phyloP scores from a whole-genome alignment of 2,797 vertebrate species.

The Chelonia mydas region DNA sequence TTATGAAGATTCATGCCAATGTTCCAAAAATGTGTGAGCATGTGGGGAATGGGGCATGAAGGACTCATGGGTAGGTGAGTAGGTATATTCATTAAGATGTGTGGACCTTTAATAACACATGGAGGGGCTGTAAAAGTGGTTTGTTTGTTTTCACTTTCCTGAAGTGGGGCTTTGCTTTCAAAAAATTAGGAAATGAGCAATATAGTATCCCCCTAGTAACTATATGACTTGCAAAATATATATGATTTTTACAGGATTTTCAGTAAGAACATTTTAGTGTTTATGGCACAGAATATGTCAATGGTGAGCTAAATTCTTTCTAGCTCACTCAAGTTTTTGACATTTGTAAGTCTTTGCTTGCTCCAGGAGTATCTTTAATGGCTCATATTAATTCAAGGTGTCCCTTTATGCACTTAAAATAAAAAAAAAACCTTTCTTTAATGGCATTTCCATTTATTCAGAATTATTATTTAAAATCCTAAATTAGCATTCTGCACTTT shows the following conservation, averaged over 20 bases:
- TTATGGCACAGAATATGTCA: slow-evolving; percentile 42
- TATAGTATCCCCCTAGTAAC: neutral
- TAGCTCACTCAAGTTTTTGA: slow-evolving; percentile 19
- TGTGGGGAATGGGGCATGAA: neutral
- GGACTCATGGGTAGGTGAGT: neutral
- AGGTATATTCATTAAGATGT: neutral
- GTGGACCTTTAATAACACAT: neutral
- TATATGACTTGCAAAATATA: slow-evolving; percentile 11
- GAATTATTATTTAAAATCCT: slow-evolving; percentile 81
- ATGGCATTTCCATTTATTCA: slow-evolving; percentile 77
- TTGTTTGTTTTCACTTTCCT: neutral
- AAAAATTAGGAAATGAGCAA: neutral
- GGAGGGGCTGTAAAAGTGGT: neutral
- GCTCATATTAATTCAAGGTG: slow-evolving; percentile 72
- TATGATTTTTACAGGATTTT: slow-evolving; percentile 34
- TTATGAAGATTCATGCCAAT: fast-evolving
- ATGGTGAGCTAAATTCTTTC: neutral
- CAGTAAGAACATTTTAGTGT: neutral
- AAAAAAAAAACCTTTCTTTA: slow-evolving; percentile 52
- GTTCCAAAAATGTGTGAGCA: fast-evolving
- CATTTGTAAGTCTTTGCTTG: slow-evolving; percentile 20
- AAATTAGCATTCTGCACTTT: slow-evolving; percentile 75
- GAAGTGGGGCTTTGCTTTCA: neutral
- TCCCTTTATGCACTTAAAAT: slow-evolving; percentile 72
- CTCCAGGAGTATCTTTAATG: slow-evolving; percentile 61